A percentile compares a stretch with the other conserved stretches of the same genome.
Conservation (phyloP, 2,113 vertebrate genomes). For the Neomonachus schauinslandi region DNA sequence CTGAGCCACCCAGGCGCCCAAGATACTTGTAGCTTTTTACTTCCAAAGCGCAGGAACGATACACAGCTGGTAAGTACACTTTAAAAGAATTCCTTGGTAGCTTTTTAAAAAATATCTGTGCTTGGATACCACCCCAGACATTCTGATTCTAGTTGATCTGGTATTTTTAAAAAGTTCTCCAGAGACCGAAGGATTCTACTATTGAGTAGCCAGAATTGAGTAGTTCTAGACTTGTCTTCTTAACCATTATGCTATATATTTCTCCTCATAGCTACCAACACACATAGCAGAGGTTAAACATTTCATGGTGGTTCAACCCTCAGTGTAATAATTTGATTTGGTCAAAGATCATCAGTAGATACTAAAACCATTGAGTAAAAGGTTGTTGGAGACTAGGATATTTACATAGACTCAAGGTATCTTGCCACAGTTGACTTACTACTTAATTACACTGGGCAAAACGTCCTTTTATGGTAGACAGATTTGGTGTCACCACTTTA, state of each 20-base stretch:
- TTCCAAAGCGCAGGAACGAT: background rate
- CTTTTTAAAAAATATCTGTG: background rate
- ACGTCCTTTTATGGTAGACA: background rate
- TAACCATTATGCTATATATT: background rate
- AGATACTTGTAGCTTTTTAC: background rate
- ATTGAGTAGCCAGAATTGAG: background rate
- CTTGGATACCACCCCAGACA: background rate
- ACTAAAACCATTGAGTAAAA: background rate
- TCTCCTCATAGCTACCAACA: background rate
- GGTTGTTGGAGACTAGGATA: background rate
- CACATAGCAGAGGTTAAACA: background rate
- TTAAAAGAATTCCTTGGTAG: background rate
- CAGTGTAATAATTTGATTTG: background rate
- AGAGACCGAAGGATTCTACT: background rate
- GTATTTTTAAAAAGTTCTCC: background rate
- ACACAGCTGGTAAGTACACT: background rate
- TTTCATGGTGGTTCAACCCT: background rate
- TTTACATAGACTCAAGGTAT: background rate
- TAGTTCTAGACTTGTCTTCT: background rate
- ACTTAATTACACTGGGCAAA: background rate
- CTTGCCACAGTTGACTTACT: background rate
- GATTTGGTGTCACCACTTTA: background rate
- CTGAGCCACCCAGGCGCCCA: no score
- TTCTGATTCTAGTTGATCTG: constrained; percentile 39
- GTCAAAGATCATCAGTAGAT: background rate